phyloP scores from a whole-genome alignment of 2,113 vertebrate species.

The Gila orcuttii region DNA sequence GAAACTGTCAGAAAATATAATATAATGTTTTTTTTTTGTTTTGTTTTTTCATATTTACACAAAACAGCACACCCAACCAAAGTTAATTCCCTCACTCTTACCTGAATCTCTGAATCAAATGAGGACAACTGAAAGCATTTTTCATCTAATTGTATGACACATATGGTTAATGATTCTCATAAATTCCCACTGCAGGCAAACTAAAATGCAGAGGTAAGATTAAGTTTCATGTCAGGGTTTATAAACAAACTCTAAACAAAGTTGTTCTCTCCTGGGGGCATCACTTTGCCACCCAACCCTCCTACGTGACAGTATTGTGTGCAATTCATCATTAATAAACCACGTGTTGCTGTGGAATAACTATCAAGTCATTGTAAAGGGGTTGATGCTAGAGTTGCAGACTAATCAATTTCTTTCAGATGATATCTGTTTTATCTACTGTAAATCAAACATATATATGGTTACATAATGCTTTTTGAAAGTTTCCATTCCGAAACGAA shows the following conservation, averaged over 20 bases:
- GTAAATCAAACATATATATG: no score
- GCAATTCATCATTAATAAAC: not conserved
- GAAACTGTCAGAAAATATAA: not conserved
- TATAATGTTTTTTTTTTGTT: no score
- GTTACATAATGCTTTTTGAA: no score
- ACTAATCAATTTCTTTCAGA: no score
- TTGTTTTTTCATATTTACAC: not conserved
- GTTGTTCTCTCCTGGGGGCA: not conserved
- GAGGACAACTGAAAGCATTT: not conserved
- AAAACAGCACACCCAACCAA: not conserved
- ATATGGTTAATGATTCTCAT: not conserved
- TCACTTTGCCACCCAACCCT: not conserved
- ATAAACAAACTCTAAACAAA: not conserved
- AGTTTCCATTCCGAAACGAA: no score
- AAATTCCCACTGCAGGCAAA: not conserved
- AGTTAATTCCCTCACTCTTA: not conserved
- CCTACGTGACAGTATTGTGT: not conserved
- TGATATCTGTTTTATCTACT: no score
- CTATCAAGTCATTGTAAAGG: not conserved
- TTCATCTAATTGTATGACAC: not conserved
- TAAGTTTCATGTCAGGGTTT: not conserved
- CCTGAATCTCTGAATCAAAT: not conserved
- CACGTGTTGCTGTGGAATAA: not conserved
- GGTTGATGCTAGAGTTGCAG: no score
- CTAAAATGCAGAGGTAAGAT: not conserved